Evolutionary conservation across 2,113 vertebrate genomes (phyloP).

Genomic region (Paratilapia polleni): DNA sequence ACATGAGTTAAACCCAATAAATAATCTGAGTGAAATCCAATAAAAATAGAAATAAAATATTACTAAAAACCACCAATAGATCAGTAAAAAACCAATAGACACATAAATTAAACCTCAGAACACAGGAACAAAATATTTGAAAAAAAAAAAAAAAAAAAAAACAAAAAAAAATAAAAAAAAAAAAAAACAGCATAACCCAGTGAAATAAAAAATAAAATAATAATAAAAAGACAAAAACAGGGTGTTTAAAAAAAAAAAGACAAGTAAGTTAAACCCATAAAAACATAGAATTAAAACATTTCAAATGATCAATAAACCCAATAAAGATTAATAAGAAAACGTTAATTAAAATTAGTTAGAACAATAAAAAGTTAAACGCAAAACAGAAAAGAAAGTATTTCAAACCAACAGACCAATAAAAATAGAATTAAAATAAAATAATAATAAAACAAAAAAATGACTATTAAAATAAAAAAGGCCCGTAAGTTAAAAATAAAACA

Average conservation of each 20-base stretch:
- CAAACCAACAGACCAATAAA: background rate
- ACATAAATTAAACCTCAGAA: rapidly evolving
- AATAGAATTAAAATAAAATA: background rate
- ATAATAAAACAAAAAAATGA: background rate
- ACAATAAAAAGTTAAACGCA: too few relatives aligned
- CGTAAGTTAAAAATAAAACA: too few relatives aligned
- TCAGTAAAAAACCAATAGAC: background rate
- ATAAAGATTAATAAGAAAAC: background rate
- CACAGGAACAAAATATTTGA: rapidly evolving
- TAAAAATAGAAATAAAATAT: background rate
- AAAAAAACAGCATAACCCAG: background rate
- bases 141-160: too few relatives aligned
- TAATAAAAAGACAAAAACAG: background rate
- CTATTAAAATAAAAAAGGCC: background rate
- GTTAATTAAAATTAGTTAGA: background rate
- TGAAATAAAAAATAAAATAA: background rate
- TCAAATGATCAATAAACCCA: background rate
- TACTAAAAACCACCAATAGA: background rate
- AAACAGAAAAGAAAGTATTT: background rate
- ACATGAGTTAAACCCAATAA: background rate
- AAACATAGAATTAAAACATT: background rate
- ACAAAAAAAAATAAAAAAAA: too few relatives aligned
- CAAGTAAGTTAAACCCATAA: background rate
- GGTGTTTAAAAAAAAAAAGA: too few relatives aligned
- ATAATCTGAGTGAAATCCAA: background rate